Conservation (phyloP, 2,797 vertebrate genomes). For the Percopsis omiscomaycus region DNA sequence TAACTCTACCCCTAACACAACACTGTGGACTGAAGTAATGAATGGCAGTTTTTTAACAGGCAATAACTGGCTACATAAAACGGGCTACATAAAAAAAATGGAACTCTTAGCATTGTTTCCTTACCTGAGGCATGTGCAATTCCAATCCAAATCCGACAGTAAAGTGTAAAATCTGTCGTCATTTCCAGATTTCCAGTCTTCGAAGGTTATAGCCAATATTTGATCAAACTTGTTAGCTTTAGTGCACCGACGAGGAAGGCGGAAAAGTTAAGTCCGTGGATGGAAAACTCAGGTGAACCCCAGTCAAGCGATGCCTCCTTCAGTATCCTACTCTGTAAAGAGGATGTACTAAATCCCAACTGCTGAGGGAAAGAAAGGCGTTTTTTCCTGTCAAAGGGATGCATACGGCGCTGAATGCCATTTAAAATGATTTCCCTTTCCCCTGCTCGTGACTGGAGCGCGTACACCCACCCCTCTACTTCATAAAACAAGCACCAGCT, state of each 20-base stretch:
- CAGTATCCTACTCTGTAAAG: constrained; percentile 17
- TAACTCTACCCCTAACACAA: no score
- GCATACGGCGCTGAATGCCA: constrained; percentile 76
- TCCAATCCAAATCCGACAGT: constrained; percentile 83
- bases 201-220: constrained; percentile 41
- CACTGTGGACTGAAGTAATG: no score
- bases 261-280: constrained; percentile 43
- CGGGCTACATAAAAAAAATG: constrained; percentile 3
- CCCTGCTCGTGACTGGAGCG: constrained; percentile 74
- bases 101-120: constrained; percentile 36
- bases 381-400: constrained; percentile 66
- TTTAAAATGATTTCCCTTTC: constrained; percentile 84
- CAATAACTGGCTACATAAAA: neutral
- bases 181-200: constrained; percentile 80
- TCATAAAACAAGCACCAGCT: constrained; percentile 62
- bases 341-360: constrained; percentile 52
- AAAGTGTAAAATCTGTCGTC: constrained; percentile 78
- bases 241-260: constrained; percentile 16
- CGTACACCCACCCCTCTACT: constrained; percentile 58
- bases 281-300: constrained; percentile 65
- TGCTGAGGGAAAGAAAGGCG: constrained; percentile 42
- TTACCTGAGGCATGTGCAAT: constrained; percentile 78
- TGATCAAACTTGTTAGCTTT: constrained; percentile 28
- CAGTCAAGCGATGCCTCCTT: constrained; percentile 41
- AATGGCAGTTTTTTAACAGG: no score